phyloP scores from a whole-genome alignment of 2,888 invertebrate genomes.

The Caenorhabditis angaria region DNA sequence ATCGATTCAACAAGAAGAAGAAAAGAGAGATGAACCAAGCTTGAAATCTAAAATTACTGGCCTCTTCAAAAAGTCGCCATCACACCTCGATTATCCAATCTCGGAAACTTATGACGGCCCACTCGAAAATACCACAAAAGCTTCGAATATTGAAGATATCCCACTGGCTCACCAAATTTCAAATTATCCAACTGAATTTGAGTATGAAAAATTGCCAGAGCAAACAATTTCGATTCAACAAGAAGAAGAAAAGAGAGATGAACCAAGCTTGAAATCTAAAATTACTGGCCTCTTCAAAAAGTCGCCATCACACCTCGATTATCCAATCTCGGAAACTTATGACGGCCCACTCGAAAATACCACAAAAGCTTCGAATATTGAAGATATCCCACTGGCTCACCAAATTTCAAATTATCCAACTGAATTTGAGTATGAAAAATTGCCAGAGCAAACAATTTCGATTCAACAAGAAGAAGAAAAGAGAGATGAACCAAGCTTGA shows the following conservation, averaged over 20 bases:
- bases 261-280: conserved; percentile 12
- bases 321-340: conserved; percentile 36
- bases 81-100: conserved; percentile 48
- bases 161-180: conserved; percentile 44
- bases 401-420: conserved; percentile 22
- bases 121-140: conserved; percentile 27
- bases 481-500: conserved; percentile 5
- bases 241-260: neutral
- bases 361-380: conserved; percentile 30
- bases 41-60: conserved; percentile 31
- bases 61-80: conserved; percentile 45
- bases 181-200: conserved; percentile 25
- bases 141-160: conserved; percentile 43
- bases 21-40: conserved; percentile 19
- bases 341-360: conserved; percentile 43
- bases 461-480: conserved; percentile 4
- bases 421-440: conserved; percentile 18
- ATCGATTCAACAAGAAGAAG: conserved; percentile 21
- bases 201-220: conserved; percentile 18
- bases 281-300: conserved; percentile 42
- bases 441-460: neutral
- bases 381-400: conserved; percentile 32
- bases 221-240: neutral
- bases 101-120: conserved; percentile 46
- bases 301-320: conserved; percentile 38